Conservation (phyloP, 2,113 vertebrate species). For the Tympanuchus pallidicinctus region DNA sequence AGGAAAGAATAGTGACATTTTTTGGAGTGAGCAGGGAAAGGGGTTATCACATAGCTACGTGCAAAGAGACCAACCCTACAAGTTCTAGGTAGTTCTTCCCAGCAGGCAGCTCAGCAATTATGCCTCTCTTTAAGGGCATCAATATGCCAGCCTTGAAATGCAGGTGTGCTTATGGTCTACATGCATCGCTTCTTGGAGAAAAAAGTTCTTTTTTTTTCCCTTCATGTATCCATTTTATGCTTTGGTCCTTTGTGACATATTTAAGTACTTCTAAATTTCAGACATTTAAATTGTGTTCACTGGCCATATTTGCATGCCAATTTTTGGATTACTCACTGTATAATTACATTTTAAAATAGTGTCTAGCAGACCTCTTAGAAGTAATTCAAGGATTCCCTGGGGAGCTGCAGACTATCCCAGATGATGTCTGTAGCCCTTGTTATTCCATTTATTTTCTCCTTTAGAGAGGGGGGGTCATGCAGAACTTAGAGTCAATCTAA, state of each 20-base stretch:
- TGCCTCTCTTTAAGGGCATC: neutral
- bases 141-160: neutral
- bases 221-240: neutral
- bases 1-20: neutral
- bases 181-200: neutral
- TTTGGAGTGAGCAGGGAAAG: neutral
- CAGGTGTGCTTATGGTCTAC: neutral
- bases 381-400: neutral
- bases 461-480: neutral
- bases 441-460: neutral
- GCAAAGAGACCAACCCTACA: neutral
- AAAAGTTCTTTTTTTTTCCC: neutral
- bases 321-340: neutral
- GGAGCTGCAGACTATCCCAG: neutral
- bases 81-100: neutral
- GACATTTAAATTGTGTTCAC: neutral
- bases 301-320: neutral
- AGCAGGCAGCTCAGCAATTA: neutral
- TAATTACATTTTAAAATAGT: neutral
- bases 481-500: neutral
- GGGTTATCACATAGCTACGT: fast-evolving
- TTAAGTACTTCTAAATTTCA: neutral
- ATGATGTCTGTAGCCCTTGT: neutral
- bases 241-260: neutral
- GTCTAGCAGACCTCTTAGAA: neutral